These are phyloP conservation scores for cattle (Bos taurus) DNA, from an alignment of 2,113 vertebrate species.

Conservation along the genomic window ARS-UCD2.0 NC_037336.1:90029501-90030000, in stretches of 20 bases:
- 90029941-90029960: background rate
- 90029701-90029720: background rate
- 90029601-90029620: background rate
- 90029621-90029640: background rate
- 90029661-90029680: background rate
- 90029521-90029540: too few relatives aligned
- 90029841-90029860: background rate
- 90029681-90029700: background rate
- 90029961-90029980: background rate
- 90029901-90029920: background rate
- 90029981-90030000: background rate
- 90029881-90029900: background rate
- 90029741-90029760: background rate
- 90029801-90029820: background rate
- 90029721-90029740: background rate
- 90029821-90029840: background rate
- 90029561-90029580: accelerated
- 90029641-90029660: background rate
- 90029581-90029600: accelerated
- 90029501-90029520: too few relatives aligned
- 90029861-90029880: background rate
- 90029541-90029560: too few relatives aligned
- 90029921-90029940: background rate
- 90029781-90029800: background rate
- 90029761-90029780: background rate